Percentiles rank a stretch among this genome's conserved stretches.
Conservation (phyloP, 2,888 invertebrate genomes). For the Aspidapion aeneum region DNA sequence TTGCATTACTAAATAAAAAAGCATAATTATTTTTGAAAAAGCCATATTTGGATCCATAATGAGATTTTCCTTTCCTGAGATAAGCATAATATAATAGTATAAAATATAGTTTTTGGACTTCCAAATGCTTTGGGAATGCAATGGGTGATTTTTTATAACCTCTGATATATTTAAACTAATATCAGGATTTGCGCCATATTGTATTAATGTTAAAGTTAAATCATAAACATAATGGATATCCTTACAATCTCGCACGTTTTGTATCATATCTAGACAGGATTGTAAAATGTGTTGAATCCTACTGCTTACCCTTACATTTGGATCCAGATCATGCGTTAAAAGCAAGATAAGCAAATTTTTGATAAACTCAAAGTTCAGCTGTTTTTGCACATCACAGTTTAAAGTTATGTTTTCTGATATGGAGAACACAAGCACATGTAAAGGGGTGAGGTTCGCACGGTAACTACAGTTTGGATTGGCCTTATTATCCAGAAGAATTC, state of each 20-base stretch:
- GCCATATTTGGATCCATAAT: conserved; percentile 59
- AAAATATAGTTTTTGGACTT: conserved; percentile 60
- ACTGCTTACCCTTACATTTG: conserved; percentile 55
- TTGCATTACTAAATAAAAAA: conserved; percentile 65
- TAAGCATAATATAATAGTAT: conserved; percentile 67
- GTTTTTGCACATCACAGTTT: conserved; percentile 63
- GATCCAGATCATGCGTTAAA: conserved; percentile 65
- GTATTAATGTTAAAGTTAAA: conserved; percentile 65
- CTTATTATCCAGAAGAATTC: conserved; percentile 64
- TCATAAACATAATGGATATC: conserved; percentile 69
- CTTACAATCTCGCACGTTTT: conserved; percentile 60
- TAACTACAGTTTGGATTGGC: conserved; percentile 72
- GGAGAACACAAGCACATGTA: conserved; percentile 68
- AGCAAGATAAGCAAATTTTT: conserved; percentile 63
- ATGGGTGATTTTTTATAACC: conserved; percentile 45
- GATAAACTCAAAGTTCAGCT: conserved; percentile 66
- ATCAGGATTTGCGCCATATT: conserved; percentile 73
- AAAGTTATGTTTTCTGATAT: conserved; percentile 68
- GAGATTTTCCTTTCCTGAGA: conserved; percentile 63
- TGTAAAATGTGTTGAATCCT: conserved; percentile 68
- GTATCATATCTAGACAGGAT: conserved; percentile 66
- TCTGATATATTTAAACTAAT: conserved; percentile 54
- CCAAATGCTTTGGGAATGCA: conserved; percentile 49
- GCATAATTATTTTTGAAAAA: conserved; percentile 62
- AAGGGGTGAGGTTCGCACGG: conserved; percentile 63